phyloP scores from a whole-genome alignment of 1,140 invertebrate genomes.

The Trichogramma pretiosum region DNA sequence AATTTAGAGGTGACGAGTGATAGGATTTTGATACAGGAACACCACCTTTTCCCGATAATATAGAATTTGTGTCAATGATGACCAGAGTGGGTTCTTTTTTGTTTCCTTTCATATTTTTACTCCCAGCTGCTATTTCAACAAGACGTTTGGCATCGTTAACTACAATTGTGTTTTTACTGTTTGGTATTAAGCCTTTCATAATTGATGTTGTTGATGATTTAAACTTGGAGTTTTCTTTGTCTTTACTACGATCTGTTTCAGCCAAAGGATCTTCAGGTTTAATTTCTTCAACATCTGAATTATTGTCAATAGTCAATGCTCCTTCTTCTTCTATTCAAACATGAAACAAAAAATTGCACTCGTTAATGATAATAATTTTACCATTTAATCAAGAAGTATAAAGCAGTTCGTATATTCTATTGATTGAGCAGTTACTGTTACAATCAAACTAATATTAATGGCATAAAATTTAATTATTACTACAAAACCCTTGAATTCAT shows the following conservation, averaged over 20 bases:
- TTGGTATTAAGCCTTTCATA: slow-evolving; percentile 7
- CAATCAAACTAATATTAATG: too few relatives aligned
- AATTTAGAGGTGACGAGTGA: slow-evolving; percentile 19
- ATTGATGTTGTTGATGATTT: slow-evolving; percentile 38
- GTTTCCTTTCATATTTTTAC: slow-evolving; percentile 46
- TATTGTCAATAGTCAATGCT: slow-evolving; percentile 54
- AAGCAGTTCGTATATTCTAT: too few relatives aligned
- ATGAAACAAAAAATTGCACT: background rate
- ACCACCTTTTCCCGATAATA: slow-evolving; percentile 55
- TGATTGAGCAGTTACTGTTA: too few relatives aligned
- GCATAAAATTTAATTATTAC: too few relatives aligned
- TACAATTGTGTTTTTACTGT: slow-evolving; percentile 52
- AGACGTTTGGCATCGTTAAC: slow-evolving; percentile 65
- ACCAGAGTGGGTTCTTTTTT: slow-evolving; percentile 70
- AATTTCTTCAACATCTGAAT: slow-evolving; percentile 57
- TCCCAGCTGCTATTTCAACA: slow-evolving; percentile 58
- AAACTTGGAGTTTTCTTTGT: slow-evolving; percentile 39
- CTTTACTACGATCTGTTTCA: slow-evolving; percentile 40
- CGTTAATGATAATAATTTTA: too few relatives aligned
- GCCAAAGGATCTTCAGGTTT: slow-evolving; percentile 59
- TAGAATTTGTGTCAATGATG: slow-evolving; percentile 70
- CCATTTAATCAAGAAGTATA: too few relatives aligned
- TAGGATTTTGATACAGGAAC: slow-evolving; percentile 46
- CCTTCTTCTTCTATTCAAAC: slow-evolving; percentile 43
- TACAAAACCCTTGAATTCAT: too few relatives aligned